Evolutionary conservation across 2,797 vertebrate genomes (phyloP).

Genomic region (Capromys pilorides): DNA sequence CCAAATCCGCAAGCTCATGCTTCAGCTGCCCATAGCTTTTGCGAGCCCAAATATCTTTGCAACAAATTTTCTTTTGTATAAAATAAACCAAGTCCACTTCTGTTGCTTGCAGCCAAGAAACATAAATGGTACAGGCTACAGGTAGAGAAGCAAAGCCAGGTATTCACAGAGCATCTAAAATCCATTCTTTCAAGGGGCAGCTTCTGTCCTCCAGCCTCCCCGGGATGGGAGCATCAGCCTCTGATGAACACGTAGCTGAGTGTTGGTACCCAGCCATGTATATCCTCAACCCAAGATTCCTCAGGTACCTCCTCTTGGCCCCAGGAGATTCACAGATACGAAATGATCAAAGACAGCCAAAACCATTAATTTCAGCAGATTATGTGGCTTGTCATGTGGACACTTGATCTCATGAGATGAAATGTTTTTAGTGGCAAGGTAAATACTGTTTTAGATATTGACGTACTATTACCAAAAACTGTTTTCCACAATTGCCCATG

Average conservation of each 20-base stretch:
- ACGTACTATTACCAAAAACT: not conserved
- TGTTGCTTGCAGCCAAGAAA: not conserved
- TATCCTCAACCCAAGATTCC: not conserved
- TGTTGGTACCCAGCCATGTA: not conserved
- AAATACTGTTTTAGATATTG: not conserved
- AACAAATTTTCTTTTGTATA: not conserved
- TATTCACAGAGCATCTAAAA: not conserved
- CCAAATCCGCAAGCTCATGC: not conserved
- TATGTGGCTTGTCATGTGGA: not conserved
- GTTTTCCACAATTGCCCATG: not conserved
- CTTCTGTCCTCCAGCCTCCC: not conserved
- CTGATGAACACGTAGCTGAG: not conserved
- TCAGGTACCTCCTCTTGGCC: not conserved
- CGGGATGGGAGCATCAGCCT: not conserved
- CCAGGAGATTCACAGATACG: not conserved
- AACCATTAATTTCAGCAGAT: not conserved
- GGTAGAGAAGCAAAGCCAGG: not conserved
- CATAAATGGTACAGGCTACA: not conserved
- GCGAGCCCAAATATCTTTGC: not conserved
- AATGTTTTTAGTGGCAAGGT: not conserved
- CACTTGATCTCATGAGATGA: not conserved
- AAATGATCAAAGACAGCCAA: not conserved
- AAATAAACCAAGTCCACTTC: conserved; percentile 5
- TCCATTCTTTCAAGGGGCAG: not conserved
- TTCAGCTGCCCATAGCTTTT: not conserved